Evolutionary conservation across 2,113 vertebrate genomes (phyloP), one percentile per base, ranked within the genome.

Genomic region (Paraplagusia blochii): DNA sequence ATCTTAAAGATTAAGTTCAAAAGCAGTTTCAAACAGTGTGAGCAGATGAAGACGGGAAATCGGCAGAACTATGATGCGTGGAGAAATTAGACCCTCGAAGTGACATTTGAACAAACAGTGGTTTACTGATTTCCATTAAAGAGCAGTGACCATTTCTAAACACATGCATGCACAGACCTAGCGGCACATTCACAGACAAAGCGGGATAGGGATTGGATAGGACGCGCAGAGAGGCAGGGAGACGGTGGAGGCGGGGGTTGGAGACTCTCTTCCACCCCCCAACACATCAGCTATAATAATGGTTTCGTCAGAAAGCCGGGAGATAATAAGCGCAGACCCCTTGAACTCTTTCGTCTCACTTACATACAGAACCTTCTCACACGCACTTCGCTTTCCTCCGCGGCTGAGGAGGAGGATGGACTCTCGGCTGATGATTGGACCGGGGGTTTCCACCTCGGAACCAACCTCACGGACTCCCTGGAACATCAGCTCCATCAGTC

Each of bases 401-500:
- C 1, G 49, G 42, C 39, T 18, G 16, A 13, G 39, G 34, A 86
- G 16, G 16, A 13, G 39, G 34, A 86, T 88, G 84, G 86, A 88
- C 44, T 83, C 86, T 3, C 48, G 66, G 45, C 79, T 81, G 44
- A 63, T 74, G 52, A 71, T 79, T 49, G 66, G 63, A 74, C 70
- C 76, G 40, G 72, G 59, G 43, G 45, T 80, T 44, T 68, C 78
- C 58, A 83, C 86, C 16, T 46, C 56, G 63, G 83, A 85, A 47
- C 69, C 76, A 17, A 74, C 63, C 9, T 75, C 73, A 47, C 63
- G 81, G 51, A 58, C 63, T 14, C 53, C 59, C 19, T 85, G 92
- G 91, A 89, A 90, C 71, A 71, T 85, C 63, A 87, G 34, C 0
- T 80, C 76, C 79, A 74, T 66, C 60, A 85, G 13, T 33, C 40